These are phyloP conservation scores for Ceratina calcarata DNA, from an alignment of 1,140 invertebrate species.

Conservation along the genomic window DNA sequence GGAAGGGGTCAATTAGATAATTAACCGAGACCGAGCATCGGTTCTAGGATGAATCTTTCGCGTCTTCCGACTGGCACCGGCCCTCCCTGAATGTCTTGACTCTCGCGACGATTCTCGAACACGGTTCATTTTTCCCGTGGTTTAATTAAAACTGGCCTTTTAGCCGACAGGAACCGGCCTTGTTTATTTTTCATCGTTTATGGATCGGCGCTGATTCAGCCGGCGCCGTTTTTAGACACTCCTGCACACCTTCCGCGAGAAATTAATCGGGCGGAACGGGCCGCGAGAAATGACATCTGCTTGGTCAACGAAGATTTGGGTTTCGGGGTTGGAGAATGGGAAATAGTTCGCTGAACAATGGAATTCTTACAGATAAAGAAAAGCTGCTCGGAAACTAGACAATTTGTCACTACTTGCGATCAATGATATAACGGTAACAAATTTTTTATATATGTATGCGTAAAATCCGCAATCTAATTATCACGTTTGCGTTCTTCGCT, in stretches of 20 bases:
- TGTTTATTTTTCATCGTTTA: slow-evolving; percentile 32
- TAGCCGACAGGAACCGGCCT: background rate
- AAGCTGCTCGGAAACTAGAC: too few relatives aligned
- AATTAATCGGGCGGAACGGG: background rate
- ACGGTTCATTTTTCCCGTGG: background rate
- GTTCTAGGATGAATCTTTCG: background rate
- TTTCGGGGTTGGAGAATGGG: background rate
- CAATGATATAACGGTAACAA: too few relatives aligned
- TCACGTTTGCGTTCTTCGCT: too few relatives aligned
- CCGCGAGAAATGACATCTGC: too few relatives aligned
- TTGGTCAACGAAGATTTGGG: background rate
- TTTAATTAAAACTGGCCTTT: slow-evolving; percentile 37
- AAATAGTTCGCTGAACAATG: too few relatives aligned
- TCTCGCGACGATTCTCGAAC: slow-evolving; percentile 1
- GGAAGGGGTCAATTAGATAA: slow-evolving; percentile 48
- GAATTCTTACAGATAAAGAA: too few relatives aligned
- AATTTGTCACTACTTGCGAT: too few relatives aligned
- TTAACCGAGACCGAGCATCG: slow-evolving; percentile 26
- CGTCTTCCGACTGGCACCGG: background rate
- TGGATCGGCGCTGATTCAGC: slow-evolving; percentile 18
- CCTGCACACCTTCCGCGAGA: background rate
- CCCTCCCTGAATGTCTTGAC: background rate
- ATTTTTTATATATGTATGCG: too few relatives aligned
- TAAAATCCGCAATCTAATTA: too few relatives aligned
- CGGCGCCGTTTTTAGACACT: background rate